These are phyloP conservation scores for Dasysyrphus tricinctus DNA, from an alignment of 2,888 invertebrate species.

Conservation along the genomic window DNA sequence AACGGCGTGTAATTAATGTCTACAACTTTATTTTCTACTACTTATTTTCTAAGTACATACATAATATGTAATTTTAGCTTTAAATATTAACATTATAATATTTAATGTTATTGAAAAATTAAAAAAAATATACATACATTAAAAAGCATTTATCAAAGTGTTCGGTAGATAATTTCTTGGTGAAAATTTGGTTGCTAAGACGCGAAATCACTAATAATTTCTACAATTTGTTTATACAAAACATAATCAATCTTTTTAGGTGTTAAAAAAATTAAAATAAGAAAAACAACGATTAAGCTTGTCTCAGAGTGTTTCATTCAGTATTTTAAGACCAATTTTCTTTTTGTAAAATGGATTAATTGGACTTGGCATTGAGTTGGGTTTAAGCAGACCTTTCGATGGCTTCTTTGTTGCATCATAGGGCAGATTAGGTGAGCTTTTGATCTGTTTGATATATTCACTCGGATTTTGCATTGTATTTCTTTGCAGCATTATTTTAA, in stretches of 20 bases:
- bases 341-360: constrained; percentile 91
- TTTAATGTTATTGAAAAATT: not conserved
- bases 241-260: constrained; percentile 37
- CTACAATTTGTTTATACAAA: not conserved
- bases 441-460: constrained; percentile 89
- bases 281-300: constrained; percentile 9
- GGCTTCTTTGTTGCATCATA: constrained; percentile 89
- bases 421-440: constrained; percentile 89
- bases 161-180: not conserved
- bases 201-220: not conserved
- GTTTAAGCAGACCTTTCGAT: constrained; percentile 89
- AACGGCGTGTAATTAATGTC: constrained; percentile 14
- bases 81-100: constrained; percentile 29
- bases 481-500: constrained; percentile 89
- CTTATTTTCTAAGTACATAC: constrained; percentile 49
- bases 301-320: constrained; percentile 53
- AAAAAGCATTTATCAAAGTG: not conserved
- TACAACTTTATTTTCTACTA: constrained; percentile 29
- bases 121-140: not conserved
- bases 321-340: constrained; percentile 79
- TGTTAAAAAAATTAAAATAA: constrained; percentile 39
- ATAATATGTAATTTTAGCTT: not conserved
- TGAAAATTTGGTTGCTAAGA: not conserved
- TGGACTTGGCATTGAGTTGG: constrained; percentile 87
- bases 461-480: constrained; percentile 89